Evolutionary conservation across 2,888 invertebrate genomes (phyloP).

Genomic region (Campoplex capitator): DNA sequence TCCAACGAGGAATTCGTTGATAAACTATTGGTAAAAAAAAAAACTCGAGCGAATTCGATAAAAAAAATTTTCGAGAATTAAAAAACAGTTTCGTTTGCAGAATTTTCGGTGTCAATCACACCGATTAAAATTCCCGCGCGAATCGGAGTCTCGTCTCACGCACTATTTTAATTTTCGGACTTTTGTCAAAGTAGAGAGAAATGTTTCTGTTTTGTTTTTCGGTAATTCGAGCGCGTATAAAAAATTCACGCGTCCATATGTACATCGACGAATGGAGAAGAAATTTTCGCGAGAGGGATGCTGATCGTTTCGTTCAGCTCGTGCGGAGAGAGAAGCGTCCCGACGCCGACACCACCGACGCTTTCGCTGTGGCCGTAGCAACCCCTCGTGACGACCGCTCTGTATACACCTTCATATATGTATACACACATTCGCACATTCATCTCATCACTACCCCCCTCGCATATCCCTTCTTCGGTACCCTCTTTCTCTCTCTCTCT

Average conservation of each 20-base stretch:
- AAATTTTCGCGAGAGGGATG: constrained; percentile 54
- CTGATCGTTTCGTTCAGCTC: constrained; percentile 64
- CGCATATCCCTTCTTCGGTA: constrained; percentile 9
- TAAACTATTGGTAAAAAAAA: too few species aligned
- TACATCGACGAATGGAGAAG: constrained; percentile 55
- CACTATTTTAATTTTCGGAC: background rate
- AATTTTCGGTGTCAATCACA: too few species aligned
- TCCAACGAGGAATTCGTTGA: too few species aligned
- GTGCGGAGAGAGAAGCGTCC: constrained; percentile 68
- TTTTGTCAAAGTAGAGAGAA: background rate
- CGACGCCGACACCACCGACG: constrained; percentile 71
- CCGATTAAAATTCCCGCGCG: background rate
- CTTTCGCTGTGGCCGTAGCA: constrained; percentile 65
- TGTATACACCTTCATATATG: constrained; percentile 29
- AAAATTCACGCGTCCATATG: background rate
- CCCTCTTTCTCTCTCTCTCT: constrained; percentile 25
- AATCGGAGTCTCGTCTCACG: background rate
- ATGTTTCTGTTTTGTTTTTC: too few species aligned
- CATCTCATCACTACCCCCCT: constrained; percentile 30
- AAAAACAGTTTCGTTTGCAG: too few species aligned
- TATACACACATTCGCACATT: too few species aligned
- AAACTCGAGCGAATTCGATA: too few species aligned
- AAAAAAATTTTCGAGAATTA: too few species aligned
- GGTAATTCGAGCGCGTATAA: background rate
- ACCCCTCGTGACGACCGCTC: constrained; percentile 64